These are phyloP conservation scores for Myiagra hebetior DNA, from an alignment of 2,113 vertebrate genomes.

Conservation along the genomic window DNA sequence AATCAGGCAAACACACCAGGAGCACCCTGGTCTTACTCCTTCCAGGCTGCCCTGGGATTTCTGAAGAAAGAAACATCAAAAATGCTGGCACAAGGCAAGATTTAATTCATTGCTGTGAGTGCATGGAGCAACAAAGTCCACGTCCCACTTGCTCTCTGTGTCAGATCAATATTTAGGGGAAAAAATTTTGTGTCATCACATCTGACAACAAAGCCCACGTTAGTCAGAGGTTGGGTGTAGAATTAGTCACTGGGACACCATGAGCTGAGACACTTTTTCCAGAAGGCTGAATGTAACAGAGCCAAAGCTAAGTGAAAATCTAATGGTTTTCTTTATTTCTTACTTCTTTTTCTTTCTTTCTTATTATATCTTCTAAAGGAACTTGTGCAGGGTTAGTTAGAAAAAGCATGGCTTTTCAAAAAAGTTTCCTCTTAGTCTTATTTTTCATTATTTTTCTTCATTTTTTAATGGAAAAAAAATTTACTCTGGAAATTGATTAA, in stretches of 20 bases:
- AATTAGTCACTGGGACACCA: not conserved
- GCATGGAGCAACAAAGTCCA: not conserved
- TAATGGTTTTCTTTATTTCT: not conserved
- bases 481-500: not conserved
- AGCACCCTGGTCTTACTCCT: not conserved
- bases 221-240: not conserved
- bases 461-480: not conserved
- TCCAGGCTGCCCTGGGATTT: not conserved
- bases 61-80: not conserved
- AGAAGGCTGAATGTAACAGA: not conserved
- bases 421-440: fast-evolving
- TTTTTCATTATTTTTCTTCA: fast-evolving
- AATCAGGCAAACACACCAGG: not conserved
- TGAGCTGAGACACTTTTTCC: not conserved
- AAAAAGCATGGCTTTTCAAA: fast-evolving
- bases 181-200: not conserved
- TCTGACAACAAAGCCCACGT: not conserved
- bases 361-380: not conserved
- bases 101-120: not conserved
- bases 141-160: fast-evolving
- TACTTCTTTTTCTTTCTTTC: not conserved
- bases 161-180: fast-evolving
- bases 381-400: fast-evolving
- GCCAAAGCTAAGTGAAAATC: not conserved
- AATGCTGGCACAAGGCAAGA: not conserved